phyloP scores from a whole-genome alignment of 2,888 invertebrate species.

The Eristalis intricaria region DNA sequence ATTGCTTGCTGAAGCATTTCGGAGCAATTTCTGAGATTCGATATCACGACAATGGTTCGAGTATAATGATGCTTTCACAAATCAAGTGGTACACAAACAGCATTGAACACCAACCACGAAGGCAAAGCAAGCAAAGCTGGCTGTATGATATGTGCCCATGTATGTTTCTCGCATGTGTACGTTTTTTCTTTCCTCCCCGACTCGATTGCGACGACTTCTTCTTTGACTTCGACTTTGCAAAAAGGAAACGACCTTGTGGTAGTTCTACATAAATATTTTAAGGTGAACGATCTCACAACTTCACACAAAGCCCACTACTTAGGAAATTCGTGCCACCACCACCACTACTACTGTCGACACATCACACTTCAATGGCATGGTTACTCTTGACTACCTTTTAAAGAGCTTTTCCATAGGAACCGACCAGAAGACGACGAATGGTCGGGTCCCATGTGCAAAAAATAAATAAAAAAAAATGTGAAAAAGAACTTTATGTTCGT shows the following conservation, averaged over 20 bases:
- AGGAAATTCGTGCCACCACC: conserved; percentile 26
- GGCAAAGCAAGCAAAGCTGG: not conserved
- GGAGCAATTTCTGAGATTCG: not conserved
- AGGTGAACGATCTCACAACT: conserved; percentile 80
- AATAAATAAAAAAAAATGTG: conserved; percentile 18
- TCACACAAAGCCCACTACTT: conserved; percentile 51
- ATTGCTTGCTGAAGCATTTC: not conserved
- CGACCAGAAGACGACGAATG: not conserved
- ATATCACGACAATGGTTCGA: conserved; percentile 1
- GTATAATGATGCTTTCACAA: conserved; percentile 16
- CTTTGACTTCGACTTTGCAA: conserved; percentile 37
- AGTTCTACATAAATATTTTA: conserved; percentile 77
- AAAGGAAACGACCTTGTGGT: conserved; percentile 79
- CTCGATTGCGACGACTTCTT: not conserved
- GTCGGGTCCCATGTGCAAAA: conserved; percentile 40
- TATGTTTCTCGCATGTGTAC: not conserved
- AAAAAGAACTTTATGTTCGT: conserved; percentile 7
- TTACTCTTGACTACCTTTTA: conserved; percentile 43
- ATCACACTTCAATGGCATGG: conserved; percentile 19
- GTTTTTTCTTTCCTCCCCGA: not conserved
- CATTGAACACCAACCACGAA: conserved; percentile 11
- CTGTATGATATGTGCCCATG: not conserved
- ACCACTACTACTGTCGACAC: not conserved
- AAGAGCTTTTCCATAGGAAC: conserved; percentile 60
- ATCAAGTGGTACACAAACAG: conserved; percentile 24